phyloP scores from a whole-genome alignment of 2,888 invertebrate genomes.

The Euplexia lucipara region DNA sequence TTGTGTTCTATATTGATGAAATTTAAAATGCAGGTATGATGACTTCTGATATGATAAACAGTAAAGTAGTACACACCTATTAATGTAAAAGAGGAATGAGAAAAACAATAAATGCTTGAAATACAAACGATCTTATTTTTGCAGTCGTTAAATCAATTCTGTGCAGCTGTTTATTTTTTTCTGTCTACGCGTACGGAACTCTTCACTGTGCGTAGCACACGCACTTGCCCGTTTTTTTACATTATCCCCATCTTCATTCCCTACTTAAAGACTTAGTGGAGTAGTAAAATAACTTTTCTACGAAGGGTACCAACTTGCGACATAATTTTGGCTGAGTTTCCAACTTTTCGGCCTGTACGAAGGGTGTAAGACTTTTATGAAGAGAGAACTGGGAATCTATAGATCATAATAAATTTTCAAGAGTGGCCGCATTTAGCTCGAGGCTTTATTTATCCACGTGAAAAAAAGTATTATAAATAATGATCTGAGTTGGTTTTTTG shows the following conservation, averaged over 20 bases:
- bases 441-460: slow-evolving; percentile 77
- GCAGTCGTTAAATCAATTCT: too few species aligned
- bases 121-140: too few species aligned
- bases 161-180: too few species aligned
- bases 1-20: too few species aligned
- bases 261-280: slow-evolving; percentile 82
- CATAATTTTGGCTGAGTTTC: slow-evolving; percentile 79
- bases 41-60: too few species aligned
- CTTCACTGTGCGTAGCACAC: too few species aligned
- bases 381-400: slow-evolving; percentile 77
- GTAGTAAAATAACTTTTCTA: slow-evolving; percentile 84
- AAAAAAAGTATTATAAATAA: slow-evolving; percentile 79
- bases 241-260: slow-evolving; percentile 70
- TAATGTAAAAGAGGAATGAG: too few species aligned
- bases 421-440: slow-evolving; percentile 64
- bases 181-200: too few species aligned
- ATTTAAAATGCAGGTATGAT: too few species aligned
- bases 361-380: slow-evolving; percentile 69
- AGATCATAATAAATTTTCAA: slow-evolving; percentile 82
- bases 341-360: slow-evolving; percentile 67
- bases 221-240: slow-evolving; percentile 54
- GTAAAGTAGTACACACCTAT: too few species aligned
- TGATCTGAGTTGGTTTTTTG: slow-evolving; percentile 77
- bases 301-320: slow-evolving; percentile 74
- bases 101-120: too few species aligned